Evolutionary conservation across 1,140 invertebrate genomes (phyloP), one percentile per base, ranked within the genome.

Genomic region (Drosophila melanica): DNA sequence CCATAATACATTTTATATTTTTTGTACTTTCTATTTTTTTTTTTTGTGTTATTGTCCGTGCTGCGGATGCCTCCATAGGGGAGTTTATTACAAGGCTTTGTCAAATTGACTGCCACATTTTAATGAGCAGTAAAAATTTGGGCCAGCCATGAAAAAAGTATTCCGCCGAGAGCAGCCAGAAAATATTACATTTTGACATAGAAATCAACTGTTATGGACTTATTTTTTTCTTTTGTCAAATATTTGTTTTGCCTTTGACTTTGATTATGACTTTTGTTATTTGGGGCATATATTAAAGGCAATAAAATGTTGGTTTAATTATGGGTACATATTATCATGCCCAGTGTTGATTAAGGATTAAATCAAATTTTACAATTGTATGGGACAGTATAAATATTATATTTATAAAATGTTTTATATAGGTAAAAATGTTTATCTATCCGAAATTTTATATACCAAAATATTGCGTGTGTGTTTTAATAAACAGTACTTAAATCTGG

Each of bases 121-220:
- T 87, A 87, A 87, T 87, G 82, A 87, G 79, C 82, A 82, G 84
- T 82, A 89, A 87, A 87, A 81, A 75, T 70, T 68, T 87, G 75
- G 75, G 70, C 47, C 81, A 86, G 64, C 75, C 74, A 54, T 68
- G 48, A 79, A 75, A 64, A 69, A 53, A 42, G 50, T 68, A 50
- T 45, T 41, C 45, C n/a, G 10, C n/a, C 14, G 18, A 23, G 62
- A 70, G 60, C 27, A 75, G 57, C 27, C 7, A 7, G 27, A 44
- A 59, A 27, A 69, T 37, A 20, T 65, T 48, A 58, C 50, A 59
- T 57, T 44, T 35, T 73, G 65, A 67, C 71, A 79, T 59, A 82
- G 44, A 71, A 69, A 74, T 74, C 45, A 47, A 63, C 65, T 60
- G 37, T 77, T n/a, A 64, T 67, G 39, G 11, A 39, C 20, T 59